phyloP scores from a whole-genome alignment of 2,888 invertebrate species.

The Blastobasis lacticolella region DNA sequence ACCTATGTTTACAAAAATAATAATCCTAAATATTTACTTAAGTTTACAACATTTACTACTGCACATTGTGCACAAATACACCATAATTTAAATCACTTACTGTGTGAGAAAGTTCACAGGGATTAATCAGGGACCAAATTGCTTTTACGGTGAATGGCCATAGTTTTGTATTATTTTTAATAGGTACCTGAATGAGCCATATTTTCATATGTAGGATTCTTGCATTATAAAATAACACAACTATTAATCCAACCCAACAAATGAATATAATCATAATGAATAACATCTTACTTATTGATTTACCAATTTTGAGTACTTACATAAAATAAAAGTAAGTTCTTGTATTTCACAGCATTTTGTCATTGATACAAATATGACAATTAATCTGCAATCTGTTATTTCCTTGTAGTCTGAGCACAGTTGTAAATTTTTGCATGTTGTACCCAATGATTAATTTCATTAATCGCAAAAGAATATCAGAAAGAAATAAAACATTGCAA shows the following conservation, averaged over 20 bases:
- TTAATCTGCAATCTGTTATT: constrained; percentile 2
- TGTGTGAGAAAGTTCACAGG: constrained; percentile 10
- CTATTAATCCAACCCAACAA: too few species aligned
- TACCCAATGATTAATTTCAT: too few species aligned
- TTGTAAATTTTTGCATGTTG: too few species aligned
- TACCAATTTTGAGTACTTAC: too few species aligned
- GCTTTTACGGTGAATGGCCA: too few species aligned
- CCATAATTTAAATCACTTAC: constrained; percentile 36
- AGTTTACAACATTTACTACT: constrained; percentile 53
- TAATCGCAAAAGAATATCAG: too few species aligned
- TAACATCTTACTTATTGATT: too few species aligned
- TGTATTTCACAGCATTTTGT: constrained; percentile 15
- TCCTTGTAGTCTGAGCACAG: too few species aligned
- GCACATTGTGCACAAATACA: constrained; percentile 57
- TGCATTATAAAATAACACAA: too few species aligned
- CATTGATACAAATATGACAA: constrained; percentile 6
- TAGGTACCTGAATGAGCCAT: background rate
- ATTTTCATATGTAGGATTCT: constrained; percentile 1
- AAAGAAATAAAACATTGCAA: constrained; percentile 22
- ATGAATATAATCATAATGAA: too few species aligned
- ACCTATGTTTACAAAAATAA: constrained; percentile 64
- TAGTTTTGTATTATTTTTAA: too few species aligned
- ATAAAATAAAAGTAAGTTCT: too few species aligned
- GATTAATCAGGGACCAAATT: background rate
- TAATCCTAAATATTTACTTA: constrained; percentile 48